Base-by-base conservation (phyloP, 2,888 invertebrate genomes). In the Gymnosoma rotundatum region DNA sequence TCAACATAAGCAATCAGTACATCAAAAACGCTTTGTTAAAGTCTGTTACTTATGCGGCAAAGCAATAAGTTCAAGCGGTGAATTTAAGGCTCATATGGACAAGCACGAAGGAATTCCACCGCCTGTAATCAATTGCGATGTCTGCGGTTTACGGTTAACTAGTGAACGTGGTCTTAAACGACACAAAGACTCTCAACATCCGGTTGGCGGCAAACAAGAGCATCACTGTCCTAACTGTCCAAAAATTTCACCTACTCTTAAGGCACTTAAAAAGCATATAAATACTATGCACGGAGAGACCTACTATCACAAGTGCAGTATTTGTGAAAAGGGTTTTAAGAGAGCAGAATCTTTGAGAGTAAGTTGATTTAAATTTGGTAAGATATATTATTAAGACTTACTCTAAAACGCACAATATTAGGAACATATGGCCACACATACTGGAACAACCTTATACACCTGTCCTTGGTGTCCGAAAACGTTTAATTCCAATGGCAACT, bases 391-490 rank as follows among this genome's bases (percentile, higher is more conserved):
- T 14, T 21, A 32, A 32, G 32, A 14, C 10, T 25, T 56, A 2
- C 21, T n/a, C 8, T 2, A 25, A 25, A 8, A 56, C 14, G 21
- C 6, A 14, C 18, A 0, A 12, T 78, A 87, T n/a, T 38, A 92
- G 91, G 92, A 92, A 72, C 92, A 92, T 78, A 89, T 91, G 89
- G 89, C 92, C 25, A 89, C 90, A 6, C 91, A 91, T 18, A 91
- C 91, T 4, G 88, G 88, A 0, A 90, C 90, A 76, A 88, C 89
- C 10, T 76, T 91, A 20, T 91, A 91, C 73, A 90, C 90, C 4
- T 91, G 91, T 74, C 88, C 89, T 21, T 90, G 90, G 83, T 91
- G 91, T 66, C 89, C 90, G 14, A 90, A 89, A 86, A 91, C 91
- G 5, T 91, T 91, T 67, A 90, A 90, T 73, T 90, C 90, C 12